Evolutionary conservation across 1,140 invertebrate species (phyloP).

Genomic region (Rhynchophorus ferrugineus): DNA sequence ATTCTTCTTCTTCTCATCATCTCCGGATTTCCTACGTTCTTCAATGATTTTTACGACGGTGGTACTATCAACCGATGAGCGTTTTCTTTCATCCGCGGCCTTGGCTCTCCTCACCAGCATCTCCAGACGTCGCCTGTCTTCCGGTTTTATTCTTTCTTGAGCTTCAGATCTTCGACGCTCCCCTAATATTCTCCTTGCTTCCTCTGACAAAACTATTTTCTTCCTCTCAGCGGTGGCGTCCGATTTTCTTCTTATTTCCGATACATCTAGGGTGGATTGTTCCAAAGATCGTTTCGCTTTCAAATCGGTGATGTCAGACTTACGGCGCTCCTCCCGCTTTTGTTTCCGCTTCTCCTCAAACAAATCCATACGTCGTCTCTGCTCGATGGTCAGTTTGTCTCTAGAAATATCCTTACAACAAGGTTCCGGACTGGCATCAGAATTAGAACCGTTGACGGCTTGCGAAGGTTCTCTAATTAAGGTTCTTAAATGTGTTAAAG

Average conservation of each 20-base stretch:
- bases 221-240: slow-evolving; percentile 14
- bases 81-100: slow-evolving; percentile 1
- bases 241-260: slow-evolving; percentile 15
- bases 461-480: not conserved
- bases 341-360: slow-evolving; percentile 12
- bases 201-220: slow-evolving; percentile 12
- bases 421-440: slow-evolving; percentile 9
- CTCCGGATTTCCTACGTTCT: slow-evolving; percentile 16
- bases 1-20: slow-evolving; percentile 15
- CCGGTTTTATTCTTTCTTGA: not conserved
- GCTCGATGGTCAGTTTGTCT: slow-evolving; percentile 15
- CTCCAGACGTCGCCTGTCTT: slow-evolving; percentile 12
- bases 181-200: slow-evolving; percentile 2
- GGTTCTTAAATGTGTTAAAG: not conserved
- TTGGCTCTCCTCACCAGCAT: slow-evolving; percentile 1
- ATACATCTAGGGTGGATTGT: not conserved
- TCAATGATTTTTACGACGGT: slow-evolving; percentile 13
- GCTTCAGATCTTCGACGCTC: slow-evolving; percentile 9
- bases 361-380: slow-evolving; percentile 15
- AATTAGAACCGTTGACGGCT: not conserved
- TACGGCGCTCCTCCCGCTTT: slow-evolving; percentile 10
- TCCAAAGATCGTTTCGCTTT: not conserved
- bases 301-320: slow-evolving; percentile 2
- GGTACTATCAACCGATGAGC: slow-evolving; percentile 14
- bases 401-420: slow-evolving; percentile 13